Evolutionary conservation across 2,113 vertebrate species (phyloP), one percentile per base, ranked within the genome.

Genomic region (Tachycineta bicolor): DNA sequence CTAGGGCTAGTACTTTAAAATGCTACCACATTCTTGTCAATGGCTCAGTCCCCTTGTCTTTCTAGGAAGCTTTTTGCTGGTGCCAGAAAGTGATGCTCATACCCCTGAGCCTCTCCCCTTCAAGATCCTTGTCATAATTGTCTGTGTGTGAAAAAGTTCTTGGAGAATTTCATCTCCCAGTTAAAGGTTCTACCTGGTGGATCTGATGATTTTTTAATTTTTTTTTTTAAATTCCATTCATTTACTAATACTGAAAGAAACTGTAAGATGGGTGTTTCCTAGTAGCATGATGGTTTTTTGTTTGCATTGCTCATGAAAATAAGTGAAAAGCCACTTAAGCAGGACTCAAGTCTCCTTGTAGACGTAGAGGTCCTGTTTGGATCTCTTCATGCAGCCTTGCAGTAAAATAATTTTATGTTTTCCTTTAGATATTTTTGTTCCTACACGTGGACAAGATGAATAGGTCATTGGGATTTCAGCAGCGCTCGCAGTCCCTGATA

Each of bases 351-450:
- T 87, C 31, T 62, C 24, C 28, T 4, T 12, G 24, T 77, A 37
- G 20, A 46, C 37, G 3, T 11, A 31, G 49, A 43, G 24, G 9
- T 82, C 43, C 52, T 29, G 1, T 78, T 82, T 81, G 56, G 7
- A 50, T 87, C n/a, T 53, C 60, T 74, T 60, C 4, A 5, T 0
- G 1, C 14, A 52, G 16, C 9, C 5, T 67, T 67, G 29, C 47
- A 78, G 34, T 84, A 75, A 59, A 82, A 47, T 39, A 0, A 2
- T 29, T 64, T 64, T 37, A 21, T 55, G 8, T 71, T 92, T 94
- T 86, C 21, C 53, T 80, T 80, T 25, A 60, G 24, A 14, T 69
- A 28, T 47, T 86, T 96, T 76, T 59, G 6, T 93, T 83, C 58
- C 12, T 69, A 6, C 8, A 1, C 1, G 19, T 65, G 37, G 37